Percentiles rank a stretch among this genome's conserved stretches.
Conservation (phyloP, 2,888 invertebrate species). For the Troides aeacus region DNA sequence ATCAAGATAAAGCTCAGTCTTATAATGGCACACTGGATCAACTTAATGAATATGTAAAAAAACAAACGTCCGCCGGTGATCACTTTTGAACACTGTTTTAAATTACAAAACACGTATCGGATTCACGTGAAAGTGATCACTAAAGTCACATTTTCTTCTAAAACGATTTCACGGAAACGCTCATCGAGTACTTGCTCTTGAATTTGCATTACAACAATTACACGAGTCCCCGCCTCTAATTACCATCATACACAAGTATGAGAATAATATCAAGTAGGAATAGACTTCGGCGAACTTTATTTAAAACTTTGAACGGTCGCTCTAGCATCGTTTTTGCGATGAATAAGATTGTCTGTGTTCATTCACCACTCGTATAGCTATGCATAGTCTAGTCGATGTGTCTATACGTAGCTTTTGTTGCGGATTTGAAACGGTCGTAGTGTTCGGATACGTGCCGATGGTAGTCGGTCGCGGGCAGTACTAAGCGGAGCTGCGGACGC, state of each 20-base stretch:
- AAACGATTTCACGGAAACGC: constrained; percentile 36
- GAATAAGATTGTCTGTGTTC: constrained; percentile 1
- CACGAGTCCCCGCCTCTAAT: constrained; percentile 44
- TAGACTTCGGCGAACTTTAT: constrained; percentile 63
- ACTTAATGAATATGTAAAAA: constrained; percentile 20
- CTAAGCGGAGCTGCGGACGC: constrained; percentile 53
- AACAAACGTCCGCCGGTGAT: constrained; percentile 1
- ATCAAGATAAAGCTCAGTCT: constrained; percentile 57
- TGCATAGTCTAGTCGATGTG: constrained; percentile 23
- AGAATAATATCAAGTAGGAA: constrained; percentile 66
- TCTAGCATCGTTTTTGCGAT: constrained; percentile 64
- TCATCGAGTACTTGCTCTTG: constrained; percentile 12
- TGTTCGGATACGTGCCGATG: constrained; percentile 40
- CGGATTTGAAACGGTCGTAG: constrained; percentile 23
- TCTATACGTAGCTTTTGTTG: constrained; percentile 11
- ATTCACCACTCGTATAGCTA: constrained; percentile 16
- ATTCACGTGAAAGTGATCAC: constrained; percentile 38
- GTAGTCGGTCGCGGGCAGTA: constrained; percentile 57
- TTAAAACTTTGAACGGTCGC: constrained; percentile 69
- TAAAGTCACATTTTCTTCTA: constrained; percentile 59
- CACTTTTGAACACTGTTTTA: constrained; percentile 22
- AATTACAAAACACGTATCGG: constrained; percentile 20
- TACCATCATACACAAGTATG: constrained; percentile 74
- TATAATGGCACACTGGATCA: constrained; percentile 62
- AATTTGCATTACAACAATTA: constrained; percentile 27